Base-by-base conservation (phyloP, 2,797 vertebrate genomes). In the Falco rusticolus region DNA sequence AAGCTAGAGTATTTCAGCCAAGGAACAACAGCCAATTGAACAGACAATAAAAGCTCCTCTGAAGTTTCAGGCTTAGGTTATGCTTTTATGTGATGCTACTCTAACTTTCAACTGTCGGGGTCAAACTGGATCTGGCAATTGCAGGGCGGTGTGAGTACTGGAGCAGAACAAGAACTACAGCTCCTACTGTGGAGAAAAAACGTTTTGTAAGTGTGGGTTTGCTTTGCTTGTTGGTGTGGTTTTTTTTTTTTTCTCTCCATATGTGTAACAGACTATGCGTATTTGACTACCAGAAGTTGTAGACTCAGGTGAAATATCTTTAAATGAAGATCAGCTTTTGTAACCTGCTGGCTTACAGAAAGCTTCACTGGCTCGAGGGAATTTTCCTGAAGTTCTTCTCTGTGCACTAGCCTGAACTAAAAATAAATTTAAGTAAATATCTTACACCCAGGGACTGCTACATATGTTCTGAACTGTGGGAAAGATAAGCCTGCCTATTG, bases 71-170 rank as follows among this genome's bases (percentile, higher is more conserved):
- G 28, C 0, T 0, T 8, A 31, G 25, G 22, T 69, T 75, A 12
- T 26, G 12, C 39, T 65, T 84, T 86, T 43, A 25, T 13, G 16
- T n/a, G 29, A 14, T 66, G 56, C 51, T 74, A 4, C 63, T 72
- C 2, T 22, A 65, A 43, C 43, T 82, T 83, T 29, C 22, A 65
- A 19, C 37, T 57, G 28, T 61, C 25, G 18, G 65, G 37, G 39
- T 84, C 72, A 65, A 57, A 53, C 48, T 15, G 24, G 64, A n/a
- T 51, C 25, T 45, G 68, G 41, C 13, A 60, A 33, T 48, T 29
- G 7, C 53, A 61, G 70, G 60, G 45, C 2, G 7, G 2, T 22
- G 59, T 0, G 0, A 65, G 9, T 34, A 16, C 59, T 64, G 54
- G 68, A 72, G 59, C 16, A 50, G 60, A 59, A 51, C 28, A 41